Base-by-base conservation (phyloP, 2,113 vertebrate genomes). In the Datnioides undecimradiatus region DNA sequence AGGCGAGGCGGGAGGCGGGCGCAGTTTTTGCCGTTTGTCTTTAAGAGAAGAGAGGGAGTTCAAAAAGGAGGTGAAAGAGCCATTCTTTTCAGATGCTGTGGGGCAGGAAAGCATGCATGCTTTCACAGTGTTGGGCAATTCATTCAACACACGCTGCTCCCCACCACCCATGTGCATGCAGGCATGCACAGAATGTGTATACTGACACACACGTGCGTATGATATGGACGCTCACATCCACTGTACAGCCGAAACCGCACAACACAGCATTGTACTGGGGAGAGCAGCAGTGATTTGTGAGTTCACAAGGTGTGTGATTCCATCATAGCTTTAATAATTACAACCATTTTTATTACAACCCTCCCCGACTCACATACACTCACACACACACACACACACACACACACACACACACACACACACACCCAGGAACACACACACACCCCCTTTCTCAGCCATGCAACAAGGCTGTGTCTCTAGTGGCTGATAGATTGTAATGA, bases 401-500 rank as follows among this genome's bases (percentile, higher is more conserved):
- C 19, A 69, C 49, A 69, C 65, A 52, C 66, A 33, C 36, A 58
- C 7, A 33, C 3, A 58, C 19, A n/a, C 3, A 25, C 21, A n/a
- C 12, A 21, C 25, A 29, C 10, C n/a, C n/a, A n/a, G n/a, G n/a
- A n/a, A 14, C 55, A 43, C 70, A n/a, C 77, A 13, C 43, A 58
- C 27, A 0, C 73, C 84, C 76, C 72, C 65, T 67, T 76, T 73
- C 77, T 87, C 73, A 86, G 72, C 82, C 59, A 84, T 85, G 85
- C 90, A 85, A 86, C 83, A 83, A 87, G 88, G 82, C 81, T 90
- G 82, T 82, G 91, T 95, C 94, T 95, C 93, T 90, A 81, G 93
- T 93, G 93, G 93, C 93, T 94, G 94, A 94, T 94, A 93, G 92
- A 93, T 92, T 93, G 92, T 94, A 94, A 95, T 95, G 93, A 95